Conservation (phyloP, 1,140 invertebrate species). For the Drosophila ficusphila region DNA sequence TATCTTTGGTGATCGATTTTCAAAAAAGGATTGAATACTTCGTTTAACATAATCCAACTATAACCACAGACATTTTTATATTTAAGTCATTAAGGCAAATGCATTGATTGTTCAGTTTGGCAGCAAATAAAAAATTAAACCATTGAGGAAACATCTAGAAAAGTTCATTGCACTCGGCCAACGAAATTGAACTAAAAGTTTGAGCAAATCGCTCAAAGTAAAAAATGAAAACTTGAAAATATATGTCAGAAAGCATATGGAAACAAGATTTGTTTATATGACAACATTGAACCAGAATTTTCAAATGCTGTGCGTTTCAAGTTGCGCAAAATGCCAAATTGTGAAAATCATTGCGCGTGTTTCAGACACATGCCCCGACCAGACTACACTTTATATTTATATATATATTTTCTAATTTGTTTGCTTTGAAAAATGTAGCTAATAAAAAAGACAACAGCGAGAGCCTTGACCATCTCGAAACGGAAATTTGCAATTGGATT, state of each 20-base stretch:
- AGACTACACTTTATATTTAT: constrained; percentile 21
- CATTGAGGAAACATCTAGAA: constrained; percentile 7
- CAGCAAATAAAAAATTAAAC: not conserved
- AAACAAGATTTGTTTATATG: constrained; percentile 44
- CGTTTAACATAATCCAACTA: not conserved
- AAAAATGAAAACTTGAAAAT: constrained; percentile 49
- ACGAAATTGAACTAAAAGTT: constrained; percentile 32
- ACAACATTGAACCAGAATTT: constrained; percentile 60
- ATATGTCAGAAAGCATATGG: constrained; percentile 55
- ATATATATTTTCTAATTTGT: constrained; percentile 28
- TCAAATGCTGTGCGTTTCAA: constrained; percentile 45
- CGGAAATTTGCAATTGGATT: constrained; percentile 55
- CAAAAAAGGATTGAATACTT: not conserved
- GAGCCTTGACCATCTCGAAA: constrained; percentile 67
- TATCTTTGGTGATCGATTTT: not conserved
- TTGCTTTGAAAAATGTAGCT: constrained; percentile 38
- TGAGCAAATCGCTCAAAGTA: constrained; percentile 32
- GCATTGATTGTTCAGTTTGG: not conserved
- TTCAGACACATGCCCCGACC: constrained; percentile 36
- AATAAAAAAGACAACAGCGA: constrained; percentile 51
- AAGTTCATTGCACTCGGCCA: constrained; percentile 71
- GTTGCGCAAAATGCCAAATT: constrained; percentile 55
- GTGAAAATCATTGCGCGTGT: constrained; percentile 52
- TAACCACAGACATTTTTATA: no score
- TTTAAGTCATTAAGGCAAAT: no score